Evolutionary conservation across 2,888 invertebrate species (phyloP).

Genomic region (Leptinotarsa rubiginosa): DNA sequence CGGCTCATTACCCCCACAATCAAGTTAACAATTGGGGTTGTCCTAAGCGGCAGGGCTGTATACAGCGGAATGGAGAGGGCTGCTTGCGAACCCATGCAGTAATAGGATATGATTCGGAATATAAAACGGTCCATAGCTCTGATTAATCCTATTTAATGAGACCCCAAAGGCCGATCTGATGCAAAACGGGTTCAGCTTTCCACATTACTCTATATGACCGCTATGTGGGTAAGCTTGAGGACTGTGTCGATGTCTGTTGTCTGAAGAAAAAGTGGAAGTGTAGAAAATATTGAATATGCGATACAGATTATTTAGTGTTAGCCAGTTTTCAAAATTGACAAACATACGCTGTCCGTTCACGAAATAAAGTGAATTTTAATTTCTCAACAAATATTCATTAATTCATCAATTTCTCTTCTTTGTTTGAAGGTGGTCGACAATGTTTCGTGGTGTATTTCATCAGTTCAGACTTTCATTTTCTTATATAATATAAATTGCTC

Average conservation of each 20-base stretch:
- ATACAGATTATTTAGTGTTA: no score
- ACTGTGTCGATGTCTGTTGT: not conserved
- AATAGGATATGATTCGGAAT: slow-evolving; percentile 26
- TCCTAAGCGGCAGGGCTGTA: slow-evolving; percentile 21
- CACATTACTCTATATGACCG: not conserved
- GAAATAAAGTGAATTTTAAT: no score
- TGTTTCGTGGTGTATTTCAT: no score
- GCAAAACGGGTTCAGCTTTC: slow-evolving; percentile 3
- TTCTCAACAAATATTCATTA: no score
- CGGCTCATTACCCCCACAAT: slow-evolving; percentile 55
- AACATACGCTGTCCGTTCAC: no score
- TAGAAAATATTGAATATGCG: no score
- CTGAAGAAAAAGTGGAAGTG: not conserved
- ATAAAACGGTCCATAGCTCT: slow-evolving; percentile 15
- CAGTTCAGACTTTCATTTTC: no score
- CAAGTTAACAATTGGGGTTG: slow-evolving; percentile 51
- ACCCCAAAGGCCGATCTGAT: slow-evolving; percentile 18
- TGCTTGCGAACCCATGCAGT: slow-evolving; percentile 15
- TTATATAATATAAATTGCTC: no score
- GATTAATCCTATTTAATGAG: slow-evolving; percentile 28
- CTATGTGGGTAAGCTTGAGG: not conserved
- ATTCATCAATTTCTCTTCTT: no score
- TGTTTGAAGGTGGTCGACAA: no score
- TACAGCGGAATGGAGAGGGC: slow-evolving; percentile 1
- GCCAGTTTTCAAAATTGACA: no score